Evolutionary conservation across 2,113 vertebrate genomes (phyloP), one percentile per base, ranked within the genome.

Genomic region (Pedetes capensis): DNA sequence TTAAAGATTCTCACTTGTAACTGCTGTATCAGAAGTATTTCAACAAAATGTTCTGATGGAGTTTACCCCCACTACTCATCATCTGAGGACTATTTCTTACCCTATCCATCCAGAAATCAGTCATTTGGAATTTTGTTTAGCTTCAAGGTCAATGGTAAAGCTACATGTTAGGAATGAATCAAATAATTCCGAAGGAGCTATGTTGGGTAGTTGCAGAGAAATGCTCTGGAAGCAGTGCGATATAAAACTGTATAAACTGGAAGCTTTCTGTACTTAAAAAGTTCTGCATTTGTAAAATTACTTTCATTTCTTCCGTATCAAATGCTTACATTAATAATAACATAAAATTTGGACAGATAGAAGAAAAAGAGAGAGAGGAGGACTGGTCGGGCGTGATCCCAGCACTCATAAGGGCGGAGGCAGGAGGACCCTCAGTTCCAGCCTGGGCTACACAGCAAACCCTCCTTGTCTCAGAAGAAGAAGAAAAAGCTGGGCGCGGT

Each of bases 201-300:
- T 87, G 23, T 47, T 78, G 72, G 88, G 37, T 81, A 89, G 11
- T 88, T 96, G 9, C 39, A 82, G 66, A 96, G 81, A 91, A 92
- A 92, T 71, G n/a, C 37, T 51, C 74, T 96, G 53, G 37, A 85
- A 81, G 22, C 86, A 47, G 2, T 94, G 14, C 87, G 17, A 87
- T 72, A 23, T 7, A 78, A 85, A 89, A 92, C 5, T 59, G 61
- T 91, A 89, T 12, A 91, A n/a, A n/a, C n/a, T 92, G 44, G 37
- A 83, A 96, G 81, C 74, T 76, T 88, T 27, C 34, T 32, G 32
- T 20, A 66, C 27, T 89, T 76, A 64, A 85, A 64, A 89, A 88
- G 64, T 91, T 75, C n/a, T 82, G 71, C 83, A 44, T 81, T n/a
- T n/a, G n/a, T 90, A 87, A 96, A 93, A 78, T 81, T 76, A 51